Percentiles rank a stretch among this genome's conserved stretches.
Conservation (phyloP, 2,113 vertebrate genomes). For the Speoplatyrhinus poulsoni region DNA sequence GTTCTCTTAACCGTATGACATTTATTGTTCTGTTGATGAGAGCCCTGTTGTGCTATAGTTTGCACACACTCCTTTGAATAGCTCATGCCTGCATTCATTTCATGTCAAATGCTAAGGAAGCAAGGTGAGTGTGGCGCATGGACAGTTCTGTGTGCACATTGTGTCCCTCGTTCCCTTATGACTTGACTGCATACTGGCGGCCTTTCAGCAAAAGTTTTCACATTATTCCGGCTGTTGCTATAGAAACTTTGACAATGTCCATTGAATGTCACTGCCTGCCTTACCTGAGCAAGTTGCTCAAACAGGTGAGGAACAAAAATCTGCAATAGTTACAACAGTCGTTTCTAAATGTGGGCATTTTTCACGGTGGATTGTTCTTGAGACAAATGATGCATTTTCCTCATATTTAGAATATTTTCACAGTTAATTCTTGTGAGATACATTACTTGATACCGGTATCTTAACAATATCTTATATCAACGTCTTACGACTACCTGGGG, state of each 20-base stretch:
- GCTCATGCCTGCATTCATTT: background rate
- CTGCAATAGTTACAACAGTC: too few relatives aligned
- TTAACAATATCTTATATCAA: too few relatives aligned
- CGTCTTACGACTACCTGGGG: too few relatives aligned
- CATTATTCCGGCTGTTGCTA: background rate
- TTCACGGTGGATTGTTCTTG: too few relatives aligned
- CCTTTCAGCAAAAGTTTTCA: background rate
- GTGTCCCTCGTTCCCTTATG: too few relatives aligned
- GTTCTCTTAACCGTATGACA: conserved; percentile 1
- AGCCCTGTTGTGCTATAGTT: too few relatives aligned
- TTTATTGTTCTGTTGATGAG: background rate
- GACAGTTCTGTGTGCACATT: too few relatives aligned
- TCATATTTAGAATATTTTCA: too few relatives aligned
- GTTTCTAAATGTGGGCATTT: too few relatives aligned
- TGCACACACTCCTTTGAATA: background rate
- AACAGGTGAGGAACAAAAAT: background rate
- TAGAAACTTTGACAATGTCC: background rate
- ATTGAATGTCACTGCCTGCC: background rate
- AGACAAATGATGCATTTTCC: too few relatives aligned
- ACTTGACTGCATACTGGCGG: background rate
- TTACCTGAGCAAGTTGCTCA: background rate
- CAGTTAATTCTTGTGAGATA: too few relatives aligned
- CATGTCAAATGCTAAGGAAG: background rate
- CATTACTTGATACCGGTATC: too few relatives aligned
- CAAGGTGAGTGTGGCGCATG: background rate